Conservation (phyloP, 2,797 vertebrate species). For the Melanotaenia pygmaea region DNA sequence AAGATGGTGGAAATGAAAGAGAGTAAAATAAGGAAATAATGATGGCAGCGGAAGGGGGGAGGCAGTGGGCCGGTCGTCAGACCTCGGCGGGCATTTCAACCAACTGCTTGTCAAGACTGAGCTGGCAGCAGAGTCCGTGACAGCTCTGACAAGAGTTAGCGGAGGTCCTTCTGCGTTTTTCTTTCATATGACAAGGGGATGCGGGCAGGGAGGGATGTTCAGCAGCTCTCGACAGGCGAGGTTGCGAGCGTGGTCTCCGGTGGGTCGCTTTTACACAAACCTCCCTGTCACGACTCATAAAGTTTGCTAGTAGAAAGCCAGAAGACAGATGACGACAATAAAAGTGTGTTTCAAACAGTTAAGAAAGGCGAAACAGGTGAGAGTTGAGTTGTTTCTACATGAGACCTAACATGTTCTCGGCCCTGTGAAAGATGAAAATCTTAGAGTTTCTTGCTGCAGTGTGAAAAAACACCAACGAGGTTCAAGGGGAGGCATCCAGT, state of each 20-base stretch:
- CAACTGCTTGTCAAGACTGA: slow-evolving; percentile 62
- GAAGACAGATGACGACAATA: slow-evolving; percentile 9
- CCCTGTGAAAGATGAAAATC: slow-evolving; percentile 25
- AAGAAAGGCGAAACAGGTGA: slow-evolving; percentile 46
- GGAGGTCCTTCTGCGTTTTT: slow-evolving; percentile 62
- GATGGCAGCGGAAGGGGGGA: slow-evolving; percentile 15
- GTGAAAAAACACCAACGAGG: slow-evolving; percentile 2
- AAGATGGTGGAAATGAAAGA: slow-evolving; percentile 27
- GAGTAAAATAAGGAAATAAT: slow-evolving; percentile 56
- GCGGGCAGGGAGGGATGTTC: slow-evolving; percentile 40
- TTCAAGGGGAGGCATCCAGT: not conserved
- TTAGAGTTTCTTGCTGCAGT: not conserved
- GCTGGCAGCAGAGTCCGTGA: slow-evolving; percentile 57
- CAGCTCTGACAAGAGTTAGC: slow-evolving; percentile 77
- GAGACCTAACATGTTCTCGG: slow-evolving; percentile 38
- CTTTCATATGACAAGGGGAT: slow-evolving; percentile 66
- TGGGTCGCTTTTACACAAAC: slow-evolving; percentile 57
- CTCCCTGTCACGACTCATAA: slow-evolving; percentile 68
- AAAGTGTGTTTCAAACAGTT: slow-evolving; percentile 1
- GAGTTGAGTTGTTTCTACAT: slow-evolving; percentile 45
- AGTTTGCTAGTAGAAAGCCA: slow-evolving; percentile 32
- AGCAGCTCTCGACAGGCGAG: slow-evolving; percentile 51
- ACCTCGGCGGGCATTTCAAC: slow-evolving; percentile 63
- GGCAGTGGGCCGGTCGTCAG: slow-evolving; percentile 22
- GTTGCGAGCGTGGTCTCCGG: slow-evolving; percentile 56